Evolutionary conservation across 2,888 invertebrate genomes (phyloP), one percentile per base, ranked within the genome.

Genomic region (Drosophila eohydei): DNA sequence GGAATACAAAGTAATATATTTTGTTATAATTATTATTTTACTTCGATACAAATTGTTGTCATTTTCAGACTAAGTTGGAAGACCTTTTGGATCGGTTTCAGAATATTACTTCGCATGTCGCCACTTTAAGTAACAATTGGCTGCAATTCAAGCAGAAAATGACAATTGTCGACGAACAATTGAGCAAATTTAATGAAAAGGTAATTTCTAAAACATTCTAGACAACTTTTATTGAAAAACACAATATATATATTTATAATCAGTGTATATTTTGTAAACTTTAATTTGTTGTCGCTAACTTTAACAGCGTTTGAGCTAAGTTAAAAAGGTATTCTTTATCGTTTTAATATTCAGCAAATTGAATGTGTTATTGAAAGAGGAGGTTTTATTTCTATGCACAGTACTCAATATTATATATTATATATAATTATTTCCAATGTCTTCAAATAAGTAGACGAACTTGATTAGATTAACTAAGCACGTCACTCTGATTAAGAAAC

Each of bases 91-190:
- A 92, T 79, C 88, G 88, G 40, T 86, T 87, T 59, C 90, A 91
- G 59, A 92, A 93, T 64, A 89, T 92, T 65, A 91, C 92, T 44
- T 91, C 92, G 14, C 92, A 92, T 74, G 91, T 93, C 0, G 85
- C 88, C 61, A 92, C 92, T 3, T 84, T 93, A 58, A 90, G 91
- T 79, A 88, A 91, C 52, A 90, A 89, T 74, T 93, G 91, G 92
- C 83, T 89, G 38, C 90, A 91, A 57, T 90, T 88, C 57, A 92
- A 91, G 60, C 90, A 90, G 63, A 89, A 88, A 78, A 80, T 90
- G 11, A 72, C 82, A 11, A 81, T 81, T 60, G 80, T 84, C 32
- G 89, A 89, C 44, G 85, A 83, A 14, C 89, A 90, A 67, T 67
- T 86, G 51, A 81, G 85, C 16, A 87, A 84, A 78, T 68, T 91